Conservation (phyloP, 2,113 vertebrate species). For the Entosphenus tridentatus region DNA sequence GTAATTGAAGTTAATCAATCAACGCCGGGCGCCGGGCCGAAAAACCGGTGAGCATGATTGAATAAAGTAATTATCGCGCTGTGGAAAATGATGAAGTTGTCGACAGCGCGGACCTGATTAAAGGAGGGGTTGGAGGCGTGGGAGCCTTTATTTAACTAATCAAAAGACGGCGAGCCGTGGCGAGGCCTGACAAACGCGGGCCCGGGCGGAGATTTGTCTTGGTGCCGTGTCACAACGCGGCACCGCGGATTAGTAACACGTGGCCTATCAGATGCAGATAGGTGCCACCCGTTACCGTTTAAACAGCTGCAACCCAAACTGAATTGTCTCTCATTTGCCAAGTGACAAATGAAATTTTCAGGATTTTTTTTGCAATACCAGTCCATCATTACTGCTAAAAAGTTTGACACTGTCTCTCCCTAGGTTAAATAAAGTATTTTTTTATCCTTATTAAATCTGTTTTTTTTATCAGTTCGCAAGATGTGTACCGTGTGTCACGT, state of each 20-base stretch:
- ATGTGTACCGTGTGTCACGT: too few species aligned
- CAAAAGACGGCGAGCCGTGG: slow-evolving; percentile 6
- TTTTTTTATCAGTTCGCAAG: too few species aligned
- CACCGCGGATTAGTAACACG: slow-evolving; percentile 2
- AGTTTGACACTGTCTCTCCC: not conserved
- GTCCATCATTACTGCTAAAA: not conserved
- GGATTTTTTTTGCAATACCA: slow-evolving; percentile 4
- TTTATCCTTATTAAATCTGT: too few species aligned
- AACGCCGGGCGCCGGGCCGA: slow-evolving; percentile 97
- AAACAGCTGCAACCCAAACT: not conserved
- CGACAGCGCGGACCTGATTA: slow-evolving; percentile 99
- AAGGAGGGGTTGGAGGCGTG: slow-evolving; percentile 99
- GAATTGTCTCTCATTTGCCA: not conserved
- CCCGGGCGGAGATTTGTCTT: slow-evolving; percentile 5
- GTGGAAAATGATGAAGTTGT: slow-evolving; percentile 99
- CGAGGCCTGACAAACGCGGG: slow-evolving; percentile 2
- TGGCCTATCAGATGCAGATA: slow-evolving; percentile 2
- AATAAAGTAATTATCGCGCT: slow-evolving; percentile 99
- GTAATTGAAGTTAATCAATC: slow-evolving; percentile 99
- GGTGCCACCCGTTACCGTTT: slow-evolving; percentile 3
- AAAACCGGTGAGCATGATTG: slow-evolving; percentile 99
- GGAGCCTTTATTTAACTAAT: slow-evolving; percentile 29
- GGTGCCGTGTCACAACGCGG: not conserved
- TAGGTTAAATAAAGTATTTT: too few species aligned
- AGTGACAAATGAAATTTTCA: not conserved